Evolutionary conservation across 2,888 invertebrate species (phyloP), one percentile per base, ranked within the genome.

Genomic region (Allolobophora icterica): DNA sequence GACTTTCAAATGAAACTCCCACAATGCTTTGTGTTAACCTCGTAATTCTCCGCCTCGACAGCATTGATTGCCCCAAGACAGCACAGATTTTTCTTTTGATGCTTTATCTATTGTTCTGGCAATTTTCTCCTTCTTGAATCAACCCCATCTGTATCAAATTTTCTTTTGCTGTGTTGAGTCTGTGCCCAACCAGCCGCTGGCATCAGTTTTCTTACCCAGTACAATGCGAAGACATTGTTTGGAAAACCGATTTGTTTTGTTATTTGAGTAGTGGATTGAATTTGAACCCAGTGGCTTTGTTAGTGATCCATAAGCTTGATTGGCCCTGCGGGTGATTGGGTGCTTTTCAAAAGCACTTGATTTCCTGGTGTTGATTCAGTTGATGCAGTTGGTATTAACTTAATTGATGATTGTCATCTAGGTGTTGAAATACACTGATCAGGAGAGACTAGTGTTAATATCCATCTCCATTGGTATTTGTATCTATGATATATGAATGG

Each of bases 261-360:
- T 71, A 71, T 71, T 71, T 71, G 71, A n/a, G 71, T 8, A 71
- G n/a, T n/a, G n/a, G 71, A 71, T n/a, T n/a, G 71, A 71, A 71
- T 71, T n/a, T 71, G 71, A 71, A 71, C 71, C 30, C 6, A 71
- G 71, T 30, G n/a, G 71, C 71, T n/a, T 71, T 71, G 71, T 71
- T 71, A 52, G 52, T 71, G 71, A 71, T n/a, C 71, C 71, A 71
- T 71, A n/a, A n/a, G 71, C 71, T 30, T 71, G 71, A 71, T 71
- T 0, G 71, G 71, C 71, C 30, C 71, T 6, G 30, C 21, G 71
- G n/a, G 71, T 71, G 71, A n/a, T 71, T 71, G 30, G n/a, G 71
- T 71, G 71, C 71, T 5, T 71, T 71, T 71, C 71, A n/a, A n/a
- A n/a, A n/a, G n/a, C 71, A 71, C 71, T 71, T 30, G 71, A n/a